These are phyloP conservation scores for Dendrocincla fuliginosa DNA, from an alignment of 2,797 vertebrate species.

Conservation along the genomic window DNA sequence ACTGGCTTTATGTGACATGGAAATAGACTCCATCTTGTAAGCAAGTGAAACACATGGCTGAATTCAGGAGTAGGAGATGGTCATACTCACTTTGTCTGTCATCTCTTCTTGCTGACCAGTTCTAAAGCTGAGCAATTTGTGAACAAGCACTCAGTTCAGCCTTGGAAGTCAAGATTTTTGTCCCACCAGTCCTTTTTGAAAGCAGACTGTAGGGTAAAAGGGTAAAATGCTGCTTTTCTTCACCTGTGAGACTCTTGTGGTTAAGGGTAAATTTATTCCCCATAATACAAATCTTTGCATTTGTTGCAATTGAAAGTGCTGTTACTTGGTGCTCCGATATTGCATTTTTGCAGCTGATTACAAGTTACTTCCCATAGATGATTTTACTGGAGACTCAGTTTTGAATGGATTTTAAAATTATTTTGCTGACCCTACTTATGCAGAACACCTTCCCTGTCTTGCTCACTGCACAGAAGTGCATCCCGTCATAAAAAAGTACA, in stretches of 20 bases:
- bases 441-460: background rate
- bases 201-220: background rate
- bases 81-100: background rate
- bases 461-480: background rate
- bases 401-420: background rate
- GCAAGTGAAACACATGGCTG: background rate
- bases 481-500: background rate
- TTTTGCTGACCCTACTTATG: background rate
- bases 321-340: background rate
- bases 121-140: background rate
- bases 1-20: background rate
- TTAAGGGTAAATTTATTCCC: background rate
- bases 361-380: background rate
- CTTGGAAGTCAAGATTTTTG: background rate
- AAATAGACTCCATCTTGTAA: background rate
- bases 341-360: background rate
- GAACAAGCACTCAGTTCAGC: background rate
- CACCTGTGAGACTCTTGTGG: background rate
- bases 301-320: background rate
- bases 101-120: background rate
- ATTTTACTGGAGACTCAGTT: background rate
- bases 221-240: background rate
- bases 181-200: background rate
- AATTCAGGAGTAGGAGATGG: background rate
- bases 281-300: background rate